Evolutionary conservation across 1,140 invertebrate genomes (phyloP), one percentile per base, ranked within the genome.

Genomic region (Sinella curviseta): DNA sequence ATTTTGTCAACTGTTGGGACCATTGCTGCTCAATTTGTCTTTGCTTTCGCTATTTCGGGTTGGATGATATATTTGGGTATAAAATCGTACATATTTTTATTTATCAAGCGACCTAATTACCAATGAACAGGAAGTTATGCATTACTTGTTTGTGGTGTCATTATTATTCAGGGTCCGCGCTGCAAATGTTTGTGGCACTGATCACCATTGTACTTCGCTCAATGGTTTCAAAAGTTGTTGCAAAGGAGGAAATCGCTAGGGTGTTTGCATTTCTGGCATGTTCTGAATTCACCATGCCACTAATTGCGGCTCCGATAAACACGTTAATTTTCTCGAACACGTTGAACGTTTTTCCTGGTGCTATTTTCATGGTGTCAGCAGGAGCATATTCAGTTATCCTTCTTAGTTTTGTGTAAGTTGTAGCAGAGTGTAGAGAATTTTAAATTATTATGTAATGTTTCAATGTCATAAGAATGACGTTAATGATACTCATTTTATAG

Each of bases 51-150:
- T 2, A 24, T 20, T 26, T 30, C 48, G 0, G 77, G 74, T 0
- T 82, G 81, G 81, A 67, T 80, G 33, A 78, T 82, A 70, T 82
- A 82, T 77, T 77, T 80, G 14, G 81, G 79, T 80, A 76, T 57
- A 26, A 60, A 60, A 4, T 60, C 8, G 14, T 60, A 26, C 57
- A n/a, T 60, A 4, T 26, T 48, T 20, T 48, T 48, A 12, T 48
- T 17, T n/a, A 26, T 48, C 12, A 60, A 26, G 24, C 24, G 24
- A 60, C 8, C 4, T 60, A 4, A n/a, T 26, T 60, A 60, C 14
- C 24, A 14, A 60, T 60, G 24, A 60, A 60, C 39, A 48, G 39
- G 39, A 20, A 48, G 20, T 20, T 48, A 60, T 60, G 24, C 8
- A 60, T 60, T 60, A 17, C 57, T 3, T 60, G n/a, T 1, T 75